Base-by-base conservation (phyloP, 2,797 vertebrate genomes). In the Schizopygopsis pylzovi region DNA sequence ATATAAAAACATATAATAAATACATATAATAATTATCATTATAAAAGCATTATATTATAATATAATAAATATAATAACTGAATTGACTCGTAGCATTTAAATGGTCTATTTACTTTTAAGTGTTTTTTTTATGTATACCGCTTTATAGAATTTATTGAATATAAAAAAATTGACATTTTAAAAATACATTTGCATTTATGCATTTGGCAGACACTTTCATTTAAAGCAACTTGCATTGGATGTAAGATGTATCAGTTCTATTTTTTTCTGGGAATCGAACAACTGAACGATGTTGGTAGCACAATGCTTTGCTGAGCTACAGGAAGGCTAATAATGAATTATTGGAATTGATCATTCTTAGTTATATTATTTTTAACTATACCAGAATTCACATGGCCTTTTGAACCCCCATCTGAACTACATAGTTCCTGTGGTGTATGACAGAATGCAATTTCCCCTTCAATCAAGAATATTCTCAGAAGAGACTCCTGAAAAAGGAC, bases 391-490 rank as follows among this genome's bases (percentile, higher is more conserved):
- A 9, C 43, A 45, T 47, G 71, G 6, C 13, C 28, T 37, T 54
- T 54, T 77, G 33, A 22, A 54, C 61, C 47, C 47, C 25, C 33
- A 7, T 59, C 39, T 59, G 37, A n/a, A 15, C 61, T 33, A 33
- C 63, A 59, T 63, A n/a, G 4, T 10, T 63, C 1, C 49, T 59
- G n/a, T 25, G 8, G 20, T 67, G 16, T 47, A 37, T 10, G 28
- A 73, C 18, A 45, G 67, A 81, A 49, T 41, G 28, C 70, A 3
- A 41, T 37, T 37, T 82, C 67, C 37, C 65, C 59, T 85, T 54
- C 41, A 79, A 71, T 86, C 65, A 80, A 75, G 28, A 61, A 39
- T 76, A 28, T 63, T 20, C 56, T 84, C 70, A 75, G 73, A 25
- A 41, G 22, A 78, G 22, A n/a, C 37, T 41, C 12, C 52, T 59